Evolutionary conservation across 1,140 invertebrate species (phyloP), one percentile per base, ranked within the genome.

Genomic region (Diachasmimorpha longicaudata): DNA sequence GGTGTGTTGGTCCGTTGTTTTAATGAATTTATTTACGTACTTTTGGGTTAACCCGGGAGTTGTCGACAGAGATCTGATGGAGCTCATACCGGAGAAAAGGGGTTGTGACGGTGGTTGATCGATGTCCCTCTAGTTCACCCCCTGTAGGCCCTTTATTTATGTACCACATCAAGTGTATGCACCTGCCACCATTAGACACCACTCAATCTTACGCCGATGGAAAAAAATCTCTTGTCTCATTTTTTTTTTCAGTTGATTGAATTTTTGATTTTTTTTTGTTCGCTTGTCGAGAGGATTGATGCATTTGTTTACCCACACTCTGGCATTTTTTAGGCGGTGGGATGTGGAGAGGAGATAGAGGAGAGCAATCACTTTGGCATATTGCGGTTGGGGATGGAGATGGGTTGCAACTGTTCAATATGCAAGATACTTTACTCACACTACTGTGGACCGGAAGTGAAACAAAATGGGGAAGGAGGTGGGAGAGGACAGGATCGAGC

Each of bases 121-220:
- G 82, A 83, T 83, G 80, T 70, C 31, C 39, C 31, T 42, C 16
- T 0, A 0, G 14, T n/a, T 8, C 66, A 71, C 73, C 48, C 14
- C 48, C 14, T 0, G 14, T 52, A 14, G n/a, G n/a, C 16, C 14
- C 48, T 80, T 79, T 75, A 63, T 48, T 46, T 78, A 66, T 83
- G 81, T 83, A 82, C 81, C 78, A 78, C 74, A 79, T 81, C 79
- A 77, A 81, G 77, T 77, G 70, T 74, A 63, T 80, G 74, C 82
- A 83, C 80, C 81, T 83, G 82, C 76, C 74, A 72, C 81, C 66
- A 68, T 39, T 39, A 39, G 8, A 36, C 21, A 46, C 44, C 69
- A 52, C 72, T 44, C 66, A 68, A 68, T 68, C 66, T 68, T 68
- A 55, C 66, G 13, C 37, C 31, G 31, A 70, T 42, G 39, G 39